phyloP scores from a whole-genome alignment of 2,113 vertebrate species.

The Vulpes vulpes region DNA sequence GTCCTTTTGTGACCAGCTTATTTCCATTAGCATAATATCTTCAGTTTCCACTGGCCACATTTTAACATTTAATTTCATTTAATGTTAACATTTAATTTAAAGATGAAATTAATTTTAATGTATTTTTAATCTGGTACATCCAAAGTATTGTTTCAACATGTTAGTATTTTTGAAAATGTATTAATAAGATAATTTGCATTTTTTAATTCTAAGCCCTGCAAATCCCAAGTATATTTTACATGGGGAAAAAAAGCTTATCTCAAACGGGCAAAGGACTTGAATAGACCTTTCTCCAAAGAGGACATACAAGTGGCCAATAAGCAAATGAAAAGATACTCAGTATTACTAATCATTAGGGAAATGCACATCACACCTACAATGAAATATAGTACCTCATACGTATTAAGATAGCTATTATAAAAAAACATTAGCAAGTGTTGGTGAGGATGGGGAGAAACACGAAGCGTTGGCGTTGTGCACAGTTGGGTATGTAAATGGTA shows the following conservation, averaged over 20 bases:
- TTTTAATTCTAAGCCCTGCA: neutral
- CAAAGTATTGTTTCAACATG: neutral
- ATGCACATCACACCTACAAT: neutral
- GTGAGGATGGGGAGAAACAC: neutral
- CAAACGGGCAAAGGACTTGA: neutral
- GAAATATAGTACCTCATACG: neutral
- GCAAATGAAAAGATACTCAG: neutral
- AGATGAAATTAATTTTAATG: slow-evolving; percentile 2
- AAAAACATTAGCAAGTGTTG: neutral
- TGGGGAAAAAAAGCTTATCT: neutral
- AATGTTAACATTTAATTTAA: neutral
- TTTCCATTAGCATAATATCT: neutral
- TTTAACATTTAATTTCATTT: neutral
- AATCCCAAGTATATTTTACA: neutral
- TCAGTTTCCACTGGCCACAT: neutral
- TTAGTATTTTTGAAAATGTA: neutral
- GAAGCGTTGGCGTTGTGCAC: neutral
- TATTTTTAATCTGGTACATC: neutral
- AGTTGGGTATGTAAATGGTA: neutral
- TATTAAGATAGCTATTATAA: neutral
- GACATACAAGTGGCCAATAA: neutral
- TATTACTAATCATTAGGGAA: neutral
- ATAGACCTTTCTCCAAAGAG: neutral
- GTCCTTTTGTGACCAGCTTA: neutral
- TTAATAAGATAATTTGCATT: neutral